These are phyloP conservation scores for Sinocyclocheilus grahami DNA, from an alignment of 2,113 vertebrate species.

Conservation along the genomic window DNA sequence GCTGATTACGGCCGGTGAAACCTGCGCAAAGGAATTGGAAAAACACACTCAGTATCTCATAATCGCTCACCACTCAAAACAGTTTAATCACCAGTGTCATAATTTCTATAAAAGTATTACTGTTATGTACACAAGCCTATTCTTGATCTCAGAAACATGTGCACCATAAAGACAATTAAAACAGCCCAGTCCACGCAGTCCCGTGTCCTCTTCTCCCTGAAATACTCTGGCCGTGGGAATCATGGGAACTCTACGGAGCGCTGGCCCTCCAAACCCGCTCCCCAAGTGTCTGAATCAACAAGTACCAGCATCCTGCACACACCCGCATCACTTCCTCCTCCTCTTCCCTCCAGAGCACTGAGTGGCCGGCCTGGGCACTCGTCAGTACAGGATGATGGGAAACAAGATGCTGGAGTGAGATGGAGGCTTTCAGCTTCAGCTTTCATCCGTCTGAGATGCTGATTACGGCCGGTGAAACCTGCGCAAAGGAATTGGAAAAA, in stretches of 20 bases:
- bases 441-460: not conserved
- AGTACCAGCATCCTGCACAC: not conserved
- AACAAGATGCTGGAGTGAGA: not conserved
- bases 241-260: not conserved
- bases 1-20: conserved; percentile 88
- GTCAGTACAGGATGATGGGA: not conserved
- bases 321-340: conserved; percentile 18
- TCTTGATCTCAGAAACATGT: conserved; percentile 33
- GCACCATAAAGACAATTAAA: conserved; percentile 1
- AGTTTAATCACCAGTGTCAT: conserved; percentile 11
- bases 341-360: not conserved
- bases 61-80: conserved; percentile 8
- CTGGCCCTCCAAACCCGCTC: conserved; percentile 31
- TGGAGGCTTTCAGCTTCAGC: conserved; percentile 2
- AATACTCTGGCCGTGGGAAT: not conserved
- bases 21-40: conserved; percentile 65
- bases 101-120: conserved; percentile 32
- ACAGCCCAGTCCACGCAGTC: not conserved
- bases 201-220: no score
- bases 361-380: not conserved
- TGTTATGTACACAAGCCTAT: conserved; percentile 8
- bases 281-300: not conserved
- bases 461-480: conserved; percentile 92
- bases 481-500: not conserved
- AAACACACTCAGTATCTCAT: not conserved